Evolutionary conservation across 2,888 invertebrate species (phyloP), one percentile per base, ranked within the genome.

Genomic region (Leptinotarsa juncta): DNA sequence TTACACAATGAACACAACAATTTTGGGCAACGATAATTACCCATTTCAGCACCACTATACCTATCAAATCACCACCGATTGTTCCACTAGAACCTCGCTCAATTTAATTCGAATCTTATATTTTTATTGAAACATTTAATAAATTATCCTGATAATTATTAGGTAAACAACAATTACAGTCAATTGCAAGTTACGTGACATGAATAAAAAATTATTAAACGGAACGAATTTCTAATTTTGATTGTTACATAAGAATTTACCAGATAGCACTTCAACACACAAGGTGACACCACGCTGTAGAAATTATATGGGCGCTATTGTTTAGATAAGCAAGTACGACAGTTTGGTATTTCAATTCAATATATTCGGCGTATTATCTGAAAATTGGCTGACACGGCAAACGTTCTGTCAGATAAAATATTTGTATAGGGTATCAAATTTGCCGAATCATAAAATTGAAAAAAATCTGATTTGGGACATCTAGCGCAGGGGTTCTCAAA

Each of bases 81-180:
- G 20, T 16, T 57, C 20, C 3, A 57, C 23, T 16, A 4, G 14
- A 20, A 23, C 4, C 23, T 57, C 57, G 23, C 12, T 23, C 4
- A 57, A 14, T 4, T 57, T 14, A 0, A 12, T 23, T 23, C 4
- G 2, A 23, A 3, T 57, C 23, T 57, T 57, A 15, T 20, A 20
- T 57, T 57, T 57, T 57, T 57, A 23, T 14, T 20, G 57, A 23
- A 20, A 23, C 57, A 26, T 57, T 57, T 14, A 57, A 57, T 57
- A 23, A 23, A 57, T 23, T 23, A 20, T 12, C 3, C 23, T 23
- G 57, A 57, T 57, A 57, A 57, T 57, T 23, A 57, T 57, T 57
- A 23, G 14, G 57, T 57, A 57, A 57, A 57, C 57, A 57, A 57
- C 55, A 57, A 57, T 57, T 26, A 20, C 57, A 57, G 20, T 57